Evolutionary conservation across 2,888 invertebrate species (phyloP).

Genomic region (Andrena chrysosceles): DNA sequence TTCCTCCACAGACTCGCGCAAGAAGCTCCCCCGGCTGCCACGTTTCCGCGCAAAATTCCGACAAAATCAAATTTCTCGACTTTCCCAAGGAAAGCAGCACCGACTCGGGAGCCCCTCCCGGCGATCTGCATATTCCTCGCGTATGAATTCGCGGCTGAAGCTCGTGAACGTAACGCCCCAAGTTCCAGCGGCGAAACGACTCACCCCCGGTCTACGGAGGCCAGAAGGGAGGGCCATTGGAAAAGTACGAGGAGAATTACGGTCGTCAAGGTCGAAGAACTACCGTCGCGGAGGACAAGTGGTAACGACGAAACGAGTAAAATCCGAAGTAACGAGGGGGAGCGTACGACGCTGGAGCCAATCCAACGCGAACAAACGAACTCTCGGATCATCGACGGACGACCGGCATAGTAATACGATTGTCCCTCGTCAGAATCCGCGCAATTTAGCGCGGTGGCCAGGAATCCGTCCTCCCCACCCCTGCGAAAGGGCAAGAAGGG

Average conservation of each 20-base stretch:
- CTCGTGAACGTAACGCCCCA: neutral
- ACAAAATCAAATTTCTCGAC: slow-evolving; percentile 45
- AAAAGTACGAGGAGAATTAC: neutral
- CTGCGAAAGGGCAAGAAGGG: slow-evolving; percentile 34
- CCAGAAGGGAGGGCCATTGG: neutral
- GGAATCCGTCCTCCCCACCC: slow-evolving; percentile 54
- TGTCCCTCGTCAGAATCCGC: slow-evolving; percentile 61
- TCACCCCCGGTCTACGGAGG: neutral
- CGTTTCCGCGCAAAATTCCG: slow-evolving; percentile 25
- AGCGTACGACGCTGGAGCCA: slow-evolving; percentile 1
- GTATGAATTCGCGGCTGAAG: slow-evolving; percentile 36
- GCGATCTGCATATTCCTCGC: slow-evolving; percentile 45
- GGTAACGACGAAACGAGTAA: slow-evolving; percentile 21
- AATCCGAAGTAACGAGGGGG: slow-evolving; percentile 22
- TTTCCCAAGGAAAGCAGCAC: slow-evolving; percentile 23
- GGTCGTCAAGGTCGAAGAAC: neutral
- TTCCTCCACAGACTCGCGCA: slow-evolving; percentile 12
- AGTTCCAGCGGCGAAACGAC: neutral
- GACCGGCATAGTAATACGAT: slow-evolving; percentile 56
- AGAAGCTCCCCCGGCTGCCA: neutral
- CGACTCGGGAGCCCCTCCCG: slow-evolving; percentile 11
- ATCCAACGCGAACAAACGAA: slow-evolving; percentile 20
- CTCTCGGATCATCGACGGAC: slow-evolving; percentile 31
- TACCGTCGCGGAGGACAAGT: neutral
- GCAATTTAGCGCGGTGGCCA: slow-evolving; percentile 61